Conservation (phyloP, 2,113 vertebrate genomes). For the Spheniscus mendiculus region DNA sequence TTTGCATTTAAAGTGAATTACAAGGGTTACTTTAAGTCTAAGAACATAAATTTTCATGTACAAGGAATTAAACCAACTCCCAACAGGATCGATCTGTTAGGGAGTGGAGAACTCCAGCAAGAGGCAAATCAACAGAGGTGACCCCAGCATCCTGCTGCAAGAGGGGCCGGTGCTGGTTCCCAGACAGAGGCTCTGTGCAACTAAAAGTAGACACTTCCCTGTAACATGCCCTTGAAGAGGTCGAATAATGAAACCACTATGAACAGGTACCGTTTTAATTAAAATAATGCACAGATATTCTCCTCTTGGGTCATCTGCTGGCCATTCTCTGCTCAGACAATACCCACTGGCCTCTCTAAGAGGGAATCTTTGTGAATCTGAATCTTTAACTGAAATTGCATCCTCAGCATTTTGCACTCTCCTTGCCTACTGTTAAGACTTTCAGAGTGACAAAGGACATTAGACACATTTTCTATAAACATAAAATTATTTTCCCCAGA, state of each 20-base stretch:
- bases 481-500: not conserved
- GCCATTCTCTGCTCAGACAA: not conserved
- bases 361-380: not conserved
- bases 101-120: not conserved
- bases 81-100: not conserved
- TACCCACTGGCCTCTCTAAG: not conserved
- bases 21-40: constrained; percentile 19
- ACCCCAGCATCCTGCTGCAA: not conserved
- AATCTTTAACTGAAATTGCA: not conserved
- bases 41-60: constrained; percentile 53
- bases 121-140: constrained; percentile 14
- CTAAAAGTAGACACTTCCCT: not conserved
- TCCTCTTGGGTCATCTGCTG: not conserved
- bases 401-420: not conserved
- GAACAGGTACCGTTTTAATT: not conserved
- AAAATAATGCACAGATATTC: not conserved
- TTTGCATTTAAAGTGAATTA: constrained; percentile 19
- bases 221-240: not conserved
- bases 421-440: not conserved
- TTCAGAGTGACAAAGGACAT: not conserved
- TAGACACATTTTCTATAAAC: not conserved
- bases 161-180: not conserved
- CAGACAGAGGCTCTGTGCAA: not conserved
- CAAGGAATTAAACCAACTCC: constrained; percentile 31
- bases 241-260: not conserved